These are phyloP conservation scores for Elgonia sp. DNA, from an alignment of 2,888 invertebrate genomes.

Conservation along the genomic window DNA sequence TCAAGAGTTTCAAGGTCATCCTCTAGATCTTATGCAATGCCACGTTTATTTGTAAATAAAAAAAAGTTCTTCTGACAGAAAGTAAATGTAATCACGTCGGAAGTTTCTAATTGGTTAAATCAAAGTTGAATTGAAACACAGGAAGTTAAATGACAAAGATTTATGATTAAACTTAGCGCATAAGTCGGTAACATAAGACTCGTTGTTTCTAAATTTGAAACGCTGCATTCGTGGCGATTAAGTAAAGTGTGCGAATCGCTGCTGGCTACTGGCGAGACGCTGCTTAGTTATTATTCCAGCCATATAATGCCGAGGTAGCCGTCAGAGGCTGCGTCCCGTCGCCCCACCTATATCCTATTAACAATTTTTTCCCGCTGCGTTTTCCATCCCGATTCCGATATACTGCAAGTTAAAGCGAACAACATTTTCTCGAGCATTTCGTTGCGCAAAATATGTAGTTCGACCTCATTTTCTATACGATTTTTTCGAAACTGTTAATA, in stretches of 20 bases:
- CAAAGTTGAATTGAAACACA: conserved; percentile 37
- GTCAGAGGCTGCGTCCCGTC: conserved; percentile 26
- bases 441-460: conserved; percentile 25
- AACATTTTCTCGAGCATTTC: conserved; percentile 23
- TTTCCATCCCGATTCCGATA: conserved; percentile 45
- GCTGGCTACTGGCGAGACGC: conserved; percentile 60
- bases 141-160: conserved; percentile 26
- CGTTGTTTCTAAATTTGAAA: conserved; percentile 62
- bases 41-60: too few species aligned
- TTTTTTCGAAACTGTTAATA: background rate
- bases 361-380: conserved; percentile 55
- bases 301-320: conserved; percentile 56
- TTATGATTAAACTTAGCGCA: conserved; percentile 14
- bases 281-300: conserved; percentile 69
- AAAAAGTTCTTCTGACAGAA: too few species aligned
- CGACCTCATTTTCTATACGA: conserved; percentile 18
- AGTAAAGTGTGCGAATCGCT: conserved; percentile 69
- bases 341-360: conserved; percentile 43
- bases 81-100: too few species aligned
- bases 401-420: conserved; percentile 10
- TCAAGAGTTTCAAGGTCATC: too few species aligned
- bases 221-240: conserved; percentile 53
- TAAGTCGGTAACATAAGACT: conserved; percentile 27
- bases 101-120: background rate
- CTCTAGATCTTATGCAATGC: too few species aligned